Evolutionary conservation across 2,113 vertebrate genomes (phyloP), one percentile per base, ranked within the genome.

Genomic region (Perognathus longimembris): DNA sequence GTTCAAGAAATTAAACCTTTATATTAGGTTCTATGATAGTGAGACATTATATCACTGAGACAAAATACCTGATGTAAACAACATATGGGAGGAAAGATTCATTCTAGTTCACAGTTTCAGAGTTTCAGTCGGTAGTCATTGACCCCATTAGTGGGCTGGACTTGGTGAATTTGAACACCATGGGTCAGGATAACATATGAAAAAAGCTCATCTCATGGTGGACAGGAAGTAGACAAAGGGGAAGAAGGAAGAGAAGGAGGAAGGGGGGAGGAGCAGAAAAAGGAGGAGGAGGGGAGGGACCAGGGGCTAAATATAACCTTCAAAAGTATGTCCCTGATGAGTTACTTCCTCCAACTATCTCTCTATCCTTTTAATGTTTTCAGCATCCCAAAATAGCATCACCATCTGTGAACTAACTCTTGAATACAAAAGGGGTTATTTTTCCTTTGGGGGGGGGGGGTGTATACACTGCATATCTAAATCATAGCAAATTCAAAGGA

Each of bases 1-100:
- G 34, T 34, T 21, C 54, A 91, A 94, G 66, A 94, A 70, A 92
- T 30, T 63, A 63, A 96, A 88, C 0, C 26, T 80, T 89, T n/a
- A 61, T 24, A 11, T 85, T 88, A 75, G 74, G 45, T 69, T 71
- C 8, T 70, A 3, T 22, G 45, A 70, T 38, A 85, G 67, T 38
- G 50, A 85, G 32, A 57, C 67, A 71, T 36, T n/a, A 28, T 3
- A 38, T 59, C 34, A 66, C 50, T 59, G 34, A 38, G 70, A 40
- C 34, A 71, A 71, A 40, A 57, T 32, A 59, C 17, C 18, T 73
- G 50, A 73, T 17, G 36, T 59, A 5, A 85, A 38, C 17, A 71
- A 84, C 11, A 7, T 64, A 30, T 24, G 59, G n/a, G 34, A 10
- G 50, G 45, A 57, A 30, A 38, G 50, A 59, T 1, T 9, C 38